Evolutionary conservation across 2,888 invertebrate genomes (phyloP), one percentile per base, ranked within the genome.

Genomic region (Reticulitermes lucifugus): DNA sequence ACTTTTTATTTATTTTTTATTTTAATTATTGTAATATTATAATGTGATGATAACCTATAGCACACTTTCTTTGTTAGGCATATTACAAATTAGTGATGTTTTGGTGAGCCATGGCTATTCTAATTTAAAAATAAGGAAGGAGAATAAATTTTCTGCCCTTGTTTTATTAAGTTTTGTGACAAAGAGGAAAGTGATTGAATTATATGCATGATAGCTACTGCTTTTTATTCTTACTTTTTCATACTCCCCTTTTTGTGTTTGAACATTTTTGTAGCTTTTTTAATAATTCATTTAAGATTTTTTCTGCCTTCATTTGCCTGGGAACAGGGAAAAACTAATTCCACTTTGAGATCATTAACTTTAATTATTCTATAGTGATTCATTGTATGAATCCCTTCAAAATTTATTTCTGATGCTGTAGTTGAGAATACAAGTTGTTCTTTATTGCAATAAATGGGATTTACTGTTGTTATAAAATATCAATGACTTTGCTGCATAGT

Each of bases 391-490:
- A 46, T 65, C 65, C 59, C 84, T 21, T 55, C 41, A 35, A 55
- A 75, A 73, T 77, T 75, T 59, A 55, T 65, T 41, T 65, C 46
- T 73, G 46, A 22, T 51, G 59, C 43, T 35, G 55, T 79, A 73
- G 59, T 83, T 65, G 18, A 41, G 29, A 59, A 25, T 55, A 73
- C 75, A 73, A 83, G 65, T 29, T 83, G 25, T 70, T 83, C 60
- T 12, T 43, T 71, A 46, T n/a, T 71, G 2, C 65, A 83, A 21
- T 80, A 65, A 70, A 70, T 81, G 60, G 29, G 70, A 70, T 43
- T 81, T 81, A 79, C 51, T 80, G 84, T 79, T 80, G 84, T 84
- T 84, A 84, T 84, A 84, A 84, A 79, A 84, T 80, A 79, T 46
- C 79, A 43, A 79, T 65, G 25, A 79, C 25, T 79, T 79, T 79